Evolutionary conservation across 2,113 vertebrate species (phyloP).

Genomic region (Ia io): DNA sequence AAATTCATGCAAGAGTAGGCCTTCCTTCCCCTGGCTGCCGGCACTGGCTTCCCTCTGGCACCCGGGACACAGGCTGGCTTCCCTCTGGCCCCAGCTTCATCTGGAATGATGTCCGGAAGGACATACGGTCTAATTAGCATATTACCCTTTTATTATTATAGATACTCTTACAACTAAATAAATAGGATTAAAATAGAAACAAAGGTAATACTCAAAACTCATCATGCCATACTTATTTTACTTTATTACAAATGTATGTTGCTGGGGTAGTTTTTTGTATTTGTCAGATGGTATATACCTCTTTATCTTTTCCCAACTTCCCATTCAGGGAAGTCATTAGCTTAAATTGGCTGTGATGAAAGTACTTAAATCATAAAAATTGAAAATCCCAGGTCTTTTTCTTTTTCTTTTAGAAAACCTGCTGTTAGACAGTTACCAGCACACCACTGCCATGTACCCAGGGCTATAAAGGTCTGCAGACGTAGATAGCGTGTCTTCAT

Average conservation of each 20-base stretch:
- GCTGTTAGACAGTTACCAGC: background rate
- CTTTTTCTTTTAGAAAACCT: background rate
- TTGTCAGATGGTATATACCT: background rate
- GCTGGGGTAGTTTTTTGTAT: background rate
- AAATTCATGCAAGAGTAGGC: too few species aligned
- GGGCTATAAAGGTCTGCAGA: background rate
- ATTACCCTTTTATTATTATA: too few species aligned
- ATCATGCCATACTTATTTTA: background rate
- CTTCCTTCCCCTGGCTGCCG: too few species aligned
- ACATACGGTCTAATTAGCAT: too few species aligned
- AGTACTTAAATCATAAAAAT: background rate
- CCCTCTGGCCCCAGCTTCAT: too few species aligned
- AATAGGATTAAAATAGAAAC: background rate
- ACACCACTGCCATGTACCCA: background rate
- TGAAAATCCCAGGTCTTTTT: background rate
- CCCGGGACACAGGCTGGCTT: too few species aligned
- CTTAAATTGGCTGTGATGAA: background rate
- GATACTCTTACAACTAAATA: background rate
- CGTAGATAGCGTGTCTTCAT: accelerated
- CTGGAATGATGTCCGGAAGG: too few species aligned
- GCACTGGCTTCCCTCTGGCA: too few species aligned
- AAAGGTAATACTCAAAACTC: background rate
- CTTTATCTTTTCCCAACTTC: background rate
- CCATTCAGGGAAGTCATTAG: background rate
- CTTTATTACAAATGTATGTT: background rate